These are phyloP conservation scores for Tor tambroides DNA, from an alignment of 2,113 vertebrate species.

Conservation along the genomic window DNA sequence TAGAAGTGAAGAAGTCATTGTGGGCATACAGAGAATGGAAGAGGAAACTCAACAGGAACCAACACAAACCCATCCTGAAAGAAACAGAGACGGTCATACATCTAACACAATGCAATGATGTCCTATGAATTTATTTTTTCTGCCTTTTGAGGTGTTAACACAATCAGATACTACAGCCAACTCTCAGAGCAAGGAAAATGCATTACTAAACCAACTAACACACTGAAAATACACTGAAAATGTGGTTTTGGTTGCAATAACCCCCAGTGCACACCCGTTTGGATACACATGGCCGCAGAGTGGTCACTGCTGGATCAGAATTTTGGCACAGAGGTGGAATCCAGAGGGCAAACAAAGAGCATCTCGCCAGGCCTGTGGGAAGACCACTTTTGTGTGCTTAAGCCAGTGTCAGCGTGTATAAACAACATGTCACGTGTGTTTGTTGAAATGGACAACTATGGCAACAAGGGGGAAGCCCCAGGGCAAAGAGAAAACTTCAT, in stretches of 20 bases:
- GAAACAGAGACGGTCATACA: constrained; percentile 8
- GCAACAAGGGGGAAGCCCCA: neutral
- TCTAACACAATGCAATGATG: neutral
- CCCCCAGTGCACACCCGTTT: neutral
- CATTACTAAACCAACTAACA: neutral
- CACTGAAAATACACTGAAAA: neutral
- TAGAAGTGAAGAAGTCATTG: constrained; percentile 93
- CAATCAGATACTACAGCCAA: neutral
- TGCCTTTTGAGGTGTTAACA: neutral
- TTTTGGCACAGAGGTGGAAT: neutral
- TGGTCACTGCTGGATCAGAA: neutral
- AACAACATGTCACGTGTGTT: constrained; percentile 9
- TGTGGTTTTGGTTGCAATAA: neutral
- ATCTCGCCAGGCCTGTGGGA: neutral
- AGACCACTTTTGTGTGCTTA: neutral
- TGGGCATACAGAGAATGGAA: constrained; percentile 79
- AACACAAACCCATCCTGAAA: constrained; percentile 73
- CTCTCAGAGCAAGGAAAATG: neutral
- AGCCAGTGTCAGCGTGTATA: neutral
- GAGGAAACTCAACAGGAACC: constrained; percentile 77
- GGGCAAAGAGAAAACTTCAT: neutral
- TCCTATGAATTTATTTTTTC: neutral
- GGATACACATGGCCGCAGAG: neutral
- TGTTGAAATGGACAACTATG: neutral
- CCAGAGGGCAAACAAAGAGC: neutral